Conservation (phyloP, 2,888 invertebrate species). For the Dioctria linearis region DNA sequence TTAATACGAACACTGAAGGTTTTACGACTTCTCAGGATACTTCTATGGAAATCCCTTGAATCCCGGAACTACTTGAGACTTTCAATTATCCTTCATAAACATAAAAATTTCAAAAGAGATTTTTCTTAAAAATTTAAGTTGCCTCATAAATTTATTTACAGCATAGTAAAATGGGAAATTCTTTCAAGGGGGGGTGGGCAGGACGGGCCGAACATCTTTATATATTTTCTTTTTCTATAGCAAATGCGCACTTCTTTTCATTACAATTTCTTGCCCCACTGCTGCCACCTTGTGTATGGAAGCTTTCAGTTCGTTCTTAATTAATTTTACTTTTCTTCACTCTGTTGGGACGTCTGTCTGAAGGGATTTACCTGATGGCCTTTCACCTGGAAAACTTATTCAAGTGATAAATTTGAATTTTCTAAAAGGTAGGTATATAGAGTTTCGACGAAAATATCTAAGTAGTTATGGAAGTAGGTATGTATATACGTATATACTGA, state of each 20-base stretch:
- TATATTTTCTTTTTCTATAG: neutral
- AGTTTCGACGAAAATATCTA: no score
- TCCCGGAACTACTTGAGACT: constrained; percentile 6
- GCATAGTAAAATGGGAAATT: neutral
- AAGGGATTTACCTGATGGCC: constrained; percentile 35
- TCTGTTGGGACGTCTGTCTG: constrained; percentile 16
- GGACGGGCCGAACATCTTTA: neutral
- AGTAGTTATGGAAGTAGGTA: no score
- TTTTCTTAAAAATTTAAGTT: constrained; percentile 40
- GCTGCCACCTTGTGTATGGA: neutral
- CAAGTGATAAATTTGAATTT: constrained; percentile 42
- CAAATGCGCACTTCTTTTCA: neutral
- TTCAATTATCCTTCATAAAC: constrained; percentile 46
- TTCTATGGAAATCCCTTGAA: constrained; percentile 29
- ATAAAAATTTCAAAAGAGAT: constrained; percentile 33
- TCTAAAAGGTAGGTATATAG: neutral
- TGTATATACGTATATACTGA: no score
- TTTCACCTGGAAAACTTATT: constrained; percentile 49
- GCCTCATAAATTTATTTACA: constrained; percentile 47
- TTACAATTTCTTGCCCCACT: neutral
- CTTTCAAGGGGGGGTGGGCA: neutral
- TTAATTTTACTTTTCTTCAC: constrained; percentile 46
- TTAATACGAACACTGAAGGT: neutral
- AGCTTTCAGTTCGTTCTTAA: constrained; percentile 38
- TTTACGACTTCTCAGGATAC: constrained; percentile 20